phyloP scores from a whole-genome alignment of 2,888 invertebrate genomes.

The Drosophila sordidapex region DNA sequence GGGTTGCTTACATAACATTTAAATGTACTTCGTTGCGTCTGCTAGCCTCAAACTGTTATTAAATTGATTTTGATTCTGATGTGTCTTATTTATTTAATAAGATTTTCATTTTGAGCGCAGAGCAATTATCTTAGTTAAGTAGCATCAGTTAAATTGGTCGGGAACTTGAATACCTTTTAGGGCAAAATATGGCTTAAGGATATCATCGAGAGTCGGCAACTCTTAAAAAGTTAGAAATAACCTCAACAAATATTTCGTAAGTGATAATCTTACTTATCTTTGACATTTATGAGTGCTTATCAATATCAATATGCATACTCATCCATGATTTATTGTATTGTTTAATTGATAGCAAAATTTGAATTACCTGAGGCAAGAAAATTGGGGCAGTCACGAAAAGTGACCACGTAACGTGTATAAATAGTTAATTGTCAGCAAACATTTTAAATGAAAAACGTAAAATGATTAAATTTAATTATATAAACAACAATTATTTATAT shows the following conservation, averaged over 20 bases:
- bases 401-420: not conserved
- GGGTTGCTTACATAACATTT: slow-evolving; percentile 4
- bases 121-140: not conserved
- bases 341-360: not conserved
- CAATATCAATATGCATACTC: not conserved
- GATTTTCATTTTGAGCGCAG: not conserved
- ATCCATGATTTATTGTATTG: not conserved
- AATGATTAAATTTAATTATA: not conserved
- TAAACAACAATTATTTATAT: not conserved
- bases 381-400: not conserved
- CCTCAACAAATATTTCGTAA: not conserved
- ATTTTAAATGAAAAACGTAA: not conserved
- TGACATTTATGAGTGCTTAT: not conserved
- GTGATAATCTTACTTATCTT: not conserved
- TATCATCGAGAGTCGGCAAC: not conserved
- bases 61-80: not conserved
- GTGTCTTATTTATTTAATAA: not conserved
- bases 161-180: not conserved
- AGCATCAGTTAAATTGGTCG: not conserved
- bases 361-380: not conserved
- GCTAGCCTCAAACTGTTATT: not conserved
- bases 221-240: not conserved
- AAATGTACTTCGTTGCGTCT: not conserved
- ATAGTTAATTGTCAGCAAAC: not conserved
- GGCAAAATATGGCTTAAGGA: not conserved